These are phyloP conservation scores for Phyllopteryx taeniolatus DNA, from an alignment of 2,113 vertebrate species.

Conservation along the genomic window DNA sequence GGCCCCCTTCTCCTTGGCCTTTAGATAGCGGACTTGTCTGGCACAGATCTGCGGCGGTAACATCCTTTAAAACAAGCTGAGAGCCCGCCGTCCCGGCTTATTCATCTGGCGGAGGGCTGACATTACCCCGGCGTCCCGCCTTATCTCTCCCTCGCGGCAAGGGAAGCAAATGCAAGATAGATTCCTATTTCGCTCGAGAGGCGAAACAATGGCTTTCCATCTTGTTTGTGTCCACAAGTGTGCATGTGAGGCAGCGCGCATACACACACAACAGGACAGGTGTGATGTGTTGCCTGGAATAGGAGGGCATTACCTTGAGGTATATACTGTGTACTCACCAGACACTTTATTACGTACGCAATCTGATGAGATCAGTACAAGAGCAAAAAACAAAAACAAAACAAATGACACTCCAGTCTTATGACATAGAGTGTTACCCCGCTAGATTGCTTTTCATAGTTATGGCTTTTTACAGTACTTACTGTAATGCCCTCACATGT, in stretches of 20 bases:
- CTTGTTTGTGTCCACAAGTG: constrained; percentile 21
- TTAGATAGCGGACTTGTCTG: constrained; percentile 58
- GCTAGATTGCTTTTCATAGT: too few species aligned
- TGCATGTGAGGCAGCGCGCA: constrained; percentile 6
- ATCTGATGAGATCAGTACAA: not conserved
- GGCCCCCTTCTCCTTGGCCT: constrained; percentile 40
- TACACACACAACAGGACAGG: constrained; percentile 9
- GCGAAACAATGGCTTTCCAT: constrained; percentile 51
- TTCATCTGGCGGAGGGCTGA: constrained; percentile 63
- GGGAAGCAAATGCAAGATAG: constrained; percentile 42
- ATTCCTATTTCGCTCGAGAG: constrained; percentile 47
- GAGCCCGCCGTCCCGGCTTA: constrained; percentile 60
- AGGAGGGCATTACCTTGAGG: not conserved
- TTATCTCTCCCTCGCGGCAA: constrained; percentile 47
- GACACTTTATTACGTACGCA: not conserved
- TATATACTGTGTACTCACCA: not conserved
- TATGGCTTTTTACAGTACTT: too few species aligned
- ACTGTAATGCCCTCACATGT: too few species aligned
- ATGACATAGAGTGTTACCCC: too few species aligned
- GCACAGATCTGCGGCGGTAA: constrained; percentile 51
- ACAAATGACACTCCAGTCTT: too few species aligned
- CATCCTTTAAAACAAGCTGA: constrained; percentile 51
- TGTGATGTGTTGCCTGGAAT: not conserved
- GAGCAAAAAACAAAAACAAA: not conserved
- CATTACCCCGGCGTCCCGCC: constrained; percentile 42